Evolutionary conservation across 2,797 vertebrate species (phyloP).

Genomic region (Eulemur rubriventer): DNA sequence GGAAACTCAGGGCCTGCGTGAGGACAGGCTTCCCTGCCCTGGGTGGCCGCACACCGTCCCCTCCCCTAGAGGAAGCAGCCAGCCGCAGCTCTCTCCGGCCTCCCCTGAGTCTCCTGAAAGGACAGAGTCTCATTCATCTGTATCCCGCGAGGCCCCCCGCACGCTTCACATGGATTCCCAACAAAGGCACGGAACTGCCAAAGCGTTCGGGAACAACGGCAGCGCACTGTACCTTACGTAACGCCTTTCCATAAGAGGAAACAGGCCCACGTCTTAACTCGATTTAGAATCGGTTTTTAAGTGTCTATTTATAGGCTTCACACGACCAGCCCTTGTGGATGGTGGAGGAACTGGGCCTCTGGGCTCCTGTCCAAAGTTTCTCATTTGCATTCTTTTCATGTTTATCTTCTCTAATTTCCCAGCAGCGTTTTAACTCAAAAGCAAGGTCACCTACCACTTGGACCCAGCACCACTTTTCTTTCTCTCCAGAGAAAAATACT

Average conservation of each 20-base stretch:
- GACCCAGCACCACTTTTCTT: neutral
- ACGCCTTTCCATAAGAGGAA: neutral
- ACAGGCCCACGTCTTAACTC: neutral
- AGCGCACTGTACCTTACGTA: neutral
- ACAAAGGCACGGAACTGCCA: neutral
- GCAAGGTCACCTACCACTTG: conserved; percentile 53
- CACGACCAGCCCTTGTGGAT: neutral
- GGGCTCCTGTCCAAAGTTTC: neutral
- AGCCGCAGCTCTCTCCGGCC: neutral
- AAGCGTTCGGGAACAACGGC: neutral
- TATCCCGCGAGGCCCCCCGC: neutral
- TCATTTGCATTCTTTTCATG: conserved; percentile 43
- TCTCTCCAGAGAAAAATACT: neutral
- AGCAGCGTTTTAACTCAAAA: conserved; percentile 27
- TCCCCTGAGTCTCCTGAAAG: neutral
- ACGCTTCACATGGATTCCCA: neutral
- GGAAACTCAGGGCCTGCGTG: neutral
- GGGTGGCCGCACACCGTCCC: neutral
- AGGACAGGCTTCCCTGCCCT: neutral
- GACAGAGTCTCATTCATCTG: neutral
- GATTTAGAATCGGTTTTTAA: conserved; percentile 22
- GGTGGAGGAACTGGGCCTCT: neutral
- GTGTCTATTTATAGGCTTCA: conserved; percentile 31
- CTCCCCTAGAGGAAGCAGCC: neutral
- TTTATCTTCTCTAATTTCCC: conserved; percentile 51